These are phyloP conservation scores for Cathartes aura DNA, from an alignment of 2,113 vertebrate species.

Conservation along the genomic window DNA sequence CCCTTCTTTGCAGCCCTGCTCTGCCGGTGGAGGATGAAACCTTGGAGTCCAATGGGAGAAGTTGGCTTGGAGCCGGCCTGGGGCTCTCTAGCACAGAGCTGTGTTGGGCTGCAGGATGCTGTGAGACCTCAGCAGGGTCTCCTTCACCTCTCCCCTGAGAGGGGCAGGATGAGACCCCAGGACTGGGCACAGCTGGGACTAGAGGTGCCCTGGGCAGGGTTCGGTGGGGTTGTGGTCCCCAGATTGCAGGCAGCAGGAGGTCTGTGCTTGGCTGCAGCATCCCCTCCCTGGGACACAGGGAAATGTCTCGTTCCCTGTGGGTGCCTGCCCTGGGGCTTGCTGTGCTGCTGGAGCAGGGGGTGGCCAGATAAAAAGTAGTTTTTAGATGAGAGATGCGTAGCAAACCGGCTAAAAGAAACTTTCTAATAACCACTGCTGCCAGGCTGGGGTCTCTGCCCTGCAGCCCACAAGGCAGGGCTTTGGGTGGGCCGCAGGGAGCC, in stretches of 20 bases:
- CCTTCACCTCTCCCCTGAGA: not conserved
- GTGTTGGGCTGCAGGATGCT: not conserved
- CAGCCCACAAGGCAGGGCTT: not conserved
- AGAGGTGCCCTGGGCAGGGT: not conserved
- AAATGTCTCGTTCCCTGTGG: not conserved
- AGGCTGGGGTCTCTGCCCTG: not conserved
- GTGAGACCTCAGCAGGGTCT: not conserved
- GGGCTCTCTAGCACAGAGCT: not conserved
- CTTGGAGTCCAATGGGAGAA: not conserved
- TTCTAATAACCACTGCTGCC: not conserved
- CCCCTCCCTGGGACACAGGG: not conserved
- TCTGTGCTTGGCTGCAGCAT: not conserved
- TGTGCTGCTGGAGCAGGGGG: not conserved
- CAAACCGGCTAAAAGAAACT: not conserved
- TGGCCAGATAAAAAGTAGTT: not conserved
- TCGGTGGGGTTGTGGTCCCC: not conserved
- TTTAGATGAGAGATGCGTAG: not conserved
- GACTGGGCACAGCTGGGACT: not conserved
- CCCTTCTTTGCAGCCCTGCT: not conserved
- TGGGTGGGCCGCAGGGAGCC: not conserved
- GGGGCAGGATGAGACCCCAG: not conserved
- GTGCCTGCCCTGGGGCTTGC: not conserved
- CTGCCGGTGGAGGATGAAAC: not conserved
- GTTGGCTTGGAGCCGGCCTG: not conserved
- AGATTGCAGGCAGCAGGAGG: fast-evolving